These are phyloP conservation scores for Camelus dromedarius DNA, from an alignment of 2,113 vertebrate species.

Conservation along the genomic window DNA sequence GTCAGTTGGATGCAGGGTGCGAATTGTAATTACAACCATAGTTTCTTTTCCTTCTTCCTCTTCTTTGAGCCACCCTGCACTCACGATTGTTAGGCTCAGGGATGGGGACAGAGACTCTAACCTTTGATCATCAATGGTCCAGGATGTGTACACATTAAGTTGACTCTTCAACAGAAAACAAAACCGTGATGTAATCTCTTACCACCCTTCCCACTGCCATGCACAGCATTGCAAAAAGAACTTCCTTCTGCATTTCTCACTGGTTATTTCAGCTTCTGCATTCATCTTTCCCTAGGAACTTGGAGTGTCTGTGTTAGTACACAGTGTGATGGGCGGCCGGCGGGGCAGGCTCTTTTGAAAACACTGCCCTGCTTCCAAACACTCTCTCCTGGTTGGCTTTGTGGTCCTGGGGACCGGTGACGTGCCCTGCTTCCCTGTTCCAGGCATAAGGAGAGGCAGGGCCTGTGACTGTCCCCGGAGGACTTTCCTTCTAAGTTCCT, in stretches of 20 bases:
- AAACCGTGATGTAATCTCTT: background rate
- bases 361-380: background rate
- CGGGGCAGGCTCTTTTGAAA: background rate
- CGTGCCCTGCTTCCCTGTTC: background rate
- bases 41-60: constrained; percentile 65
- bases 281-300: background rate
- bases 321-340: background rate
- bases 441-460: background rate
- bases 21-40: constrained; percentile 80
- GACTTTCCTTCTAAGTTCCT: background rate
- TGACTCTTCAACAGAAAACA: constrained; percentile 34
- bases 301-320: background rate
- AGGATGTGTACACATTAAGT: background rate
- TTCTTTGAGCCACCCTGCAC: background rate
- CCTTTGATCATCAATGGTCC: background rate
- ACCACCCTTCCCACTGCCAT: background rate
- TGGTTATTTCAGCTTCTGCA: background rate
- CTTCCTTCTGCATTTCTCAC: background rate
- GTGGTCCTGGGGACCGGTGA: too few species aligned
- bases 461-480: rapidly evolving
- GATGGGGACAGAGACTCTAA: background rate
- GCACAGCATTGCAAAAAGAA: background rate
- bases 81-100: background rate
- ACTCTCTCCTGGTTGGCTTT: rapidly evolving
- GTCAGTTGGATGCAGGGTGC: constrained; percentile 81